Percentiles rank a stretch among this genome's conserved stretches.
Conservation (phyloP, 2,113 vertebrate species). For the Raja brachyura region DNA sequence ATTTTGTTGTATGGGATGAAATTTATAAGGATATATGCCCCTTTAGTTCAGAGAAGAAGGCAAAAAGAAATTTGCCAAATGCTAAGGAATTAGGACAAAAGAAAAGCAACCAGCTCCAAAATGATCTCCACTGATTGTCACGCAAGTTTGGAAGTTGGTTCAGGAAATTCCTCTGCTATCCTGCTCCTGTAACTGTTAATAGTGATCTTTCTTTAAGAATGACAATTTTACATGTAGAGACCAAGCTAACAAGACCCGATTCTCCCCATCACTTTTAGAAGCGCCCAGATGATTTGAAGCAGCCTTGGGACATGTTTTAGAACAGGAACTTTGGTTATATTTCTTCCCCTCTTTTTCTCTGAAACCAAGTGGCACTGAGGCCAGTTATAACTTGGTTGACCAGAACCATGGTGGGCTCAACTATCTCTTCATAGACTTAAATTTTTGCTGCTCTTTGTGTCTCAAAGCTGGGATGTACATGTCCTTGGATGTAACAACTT, state of each 20-base stretch:
- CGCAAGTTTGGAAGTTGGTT: no score
- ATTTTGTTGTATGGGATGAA: no score
- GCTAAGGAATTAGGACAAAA: neutral
- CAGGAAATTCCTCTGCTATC: neutral
- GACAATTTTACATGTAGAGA: neutral
- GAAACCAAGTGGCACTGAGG: neutral
- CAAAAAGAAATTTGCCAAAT: neutral
- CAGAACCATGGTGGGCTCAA: neutral
- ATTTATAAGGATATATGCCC: neutral
- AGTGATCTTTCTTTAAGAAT: neutral
- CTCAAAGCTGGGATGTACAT: neutral
- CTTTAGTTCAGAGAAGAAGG: neutral
- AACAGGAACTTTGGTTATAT: neutral
- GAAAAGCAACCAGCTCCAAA: neutral
- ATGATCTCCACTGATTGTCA: neutral
- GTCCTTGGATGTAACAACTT: neutral
- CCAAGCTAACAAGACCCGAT: neutral
- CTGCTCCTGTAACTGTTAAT: neutral
- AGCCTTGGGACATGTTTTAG: neutral
- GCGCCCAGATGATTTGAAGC: neutral
- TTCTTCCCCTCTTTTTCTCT: neutral
- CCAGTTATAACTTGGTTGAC: neutral
- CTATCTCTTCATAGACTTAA: neutral
- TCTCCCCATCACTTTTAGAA: neutral
- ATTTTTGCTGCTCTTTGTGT: neutral